Evolutionary conservation across 2,888 invertebrate species (phyloP).

Genomic region (Pseudococcus jackbeardsleyi): DNA sequence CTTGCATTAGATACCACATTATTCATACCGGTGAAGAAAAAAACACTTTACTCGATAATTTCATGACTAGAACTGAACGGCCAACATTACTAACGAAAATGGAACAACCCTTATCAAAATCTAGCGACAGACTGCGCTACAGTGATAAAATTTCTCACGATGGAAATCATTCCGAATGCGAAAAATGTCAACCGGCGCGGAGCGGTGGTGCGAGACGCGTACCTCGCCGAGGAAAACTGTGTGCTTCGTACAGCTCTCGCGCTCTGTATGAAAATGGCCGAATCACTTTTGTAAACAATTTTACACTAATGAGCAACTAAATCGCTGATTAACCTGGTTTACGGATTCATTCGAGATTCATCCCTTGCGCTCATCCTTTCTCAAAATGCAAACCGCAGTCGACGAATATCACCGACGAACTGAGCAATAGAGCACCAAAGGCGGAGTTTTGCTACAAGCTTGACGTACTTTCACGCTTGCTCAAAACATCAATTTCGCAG

Average conservation of each 20-base stretch:
- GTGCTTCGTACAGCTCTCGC: conserved; percentile 18
- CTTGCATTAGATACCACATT: conserved; percentile 60
- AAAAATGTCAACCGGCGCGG: conserved; percentile 32
- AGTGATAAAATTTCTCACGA: conserved; percentile 49
- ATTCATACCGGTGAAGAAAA: conserved; percentile 60
- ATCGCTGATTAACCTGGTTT: conserved; percentile 22
- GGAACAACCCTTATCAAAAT: conserved; percentile 59
- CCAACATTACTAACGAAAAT: conserved; percentile 14
- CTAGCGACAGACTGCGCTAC: conserved; percentile 41
- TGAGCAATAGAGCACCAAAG: conserved; percentile 33
- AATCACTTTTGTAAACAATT: conserved; percentile 35
- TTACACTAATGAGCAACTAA: conserved; percentile 12
- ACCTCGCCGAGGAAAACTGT: conserved; percentile 11
- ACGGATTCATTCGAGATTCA: conserved; percentile 6
- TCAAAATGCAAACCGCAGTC: conserved; percentile 5
- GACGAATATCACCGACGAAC: conserved; percentile 24
- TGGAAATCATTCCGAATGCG: conserved; percentile 33
- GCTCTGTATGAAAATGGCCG: conserved; percentile 1
- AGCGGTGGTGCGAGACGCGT: not conserved
- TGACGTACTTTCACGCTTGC: conserved; percentile 53
- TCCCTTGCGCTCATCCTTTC: not conserved
- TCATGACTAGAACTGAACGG: conserved; percentile 32
- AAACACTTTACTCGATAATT: conserved; percentile 54
- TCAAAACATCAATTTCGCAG: conserved; percentile 29
- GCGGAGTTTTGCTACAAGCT: conserved; percentile 12